A percentile compares a stretch with the other conserved stretches of the same genome.
phyloP scores from a whole-genome alignment of 2,797 vertebrate genomes.

The Lagocephalus sceleratus region DNA sequence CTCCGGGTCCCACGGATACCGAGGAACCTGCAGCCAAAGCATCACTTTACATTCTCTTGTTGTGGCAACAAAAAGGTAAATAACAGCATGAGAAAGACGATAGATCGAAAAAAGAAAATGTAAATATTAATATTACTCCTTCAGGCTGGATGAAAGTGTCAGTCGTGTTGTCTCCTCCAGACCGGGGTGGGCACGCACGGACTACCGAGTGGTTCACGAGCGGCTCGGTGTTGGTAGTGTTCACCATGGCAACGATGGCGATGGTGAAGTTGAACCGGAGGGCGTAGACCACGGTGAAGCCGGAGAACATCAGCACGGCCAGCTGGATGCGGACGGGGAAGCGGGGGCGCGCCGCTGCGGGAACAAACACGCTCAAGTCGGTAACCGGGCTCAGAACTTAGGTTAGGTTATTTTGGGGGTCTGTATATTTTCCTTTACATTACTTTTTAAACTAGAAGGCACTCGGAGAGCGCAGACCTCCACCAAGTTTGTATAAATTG shows the following conservation, averaged over 20 bases:
- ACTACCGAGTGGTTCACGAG: slow-evolving; percentile 38
- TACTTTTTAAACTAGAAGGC: too few species aligned
- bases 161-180: slow-evolving; percentile 31
- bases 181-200: slow-evolving; percentile 55
- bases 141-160: slow-evolving; percentile 45
- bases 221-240: slow-evolving; percentile 54
- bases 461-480: too few species aligned
- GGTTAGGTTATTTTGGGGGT: too few species aligned
- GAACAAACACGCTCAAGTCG: not conserved
- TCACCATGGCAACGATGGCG: slow-evolving; percentile 86
- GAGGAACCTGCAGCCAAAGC: slow-evolving; percentile 63
- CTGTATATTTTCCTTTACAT: not conserved
- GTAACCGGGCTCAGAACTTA: not conserved
- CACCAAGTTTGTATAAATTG: too few species aligned
- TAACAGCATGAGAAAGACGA: not conserved
- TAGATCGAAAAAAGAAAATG: not conserved
- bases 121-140: slow-evolving; percentile 57
- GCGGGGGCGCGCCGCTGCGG: slow-evolving; percentile 65
- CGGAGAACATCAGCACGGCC: slow-evolving; percentile 82
- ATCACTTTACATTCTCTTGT: too few species aligned
- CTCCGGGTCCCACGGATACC: slow-evolving; percentile 78
- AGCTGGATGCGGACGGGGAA: slow-evolving; percentile 81
- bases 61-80: not conserved
- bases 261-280: slow-evolving; percentile 89
- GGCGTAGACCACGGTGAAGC: slow-evolving; percentile 80